These are phyloP conservation scores for Cephus runcator DNA, from an alignment of 2,888 invertebrate species.

Conservation along the genomic window DNA sequence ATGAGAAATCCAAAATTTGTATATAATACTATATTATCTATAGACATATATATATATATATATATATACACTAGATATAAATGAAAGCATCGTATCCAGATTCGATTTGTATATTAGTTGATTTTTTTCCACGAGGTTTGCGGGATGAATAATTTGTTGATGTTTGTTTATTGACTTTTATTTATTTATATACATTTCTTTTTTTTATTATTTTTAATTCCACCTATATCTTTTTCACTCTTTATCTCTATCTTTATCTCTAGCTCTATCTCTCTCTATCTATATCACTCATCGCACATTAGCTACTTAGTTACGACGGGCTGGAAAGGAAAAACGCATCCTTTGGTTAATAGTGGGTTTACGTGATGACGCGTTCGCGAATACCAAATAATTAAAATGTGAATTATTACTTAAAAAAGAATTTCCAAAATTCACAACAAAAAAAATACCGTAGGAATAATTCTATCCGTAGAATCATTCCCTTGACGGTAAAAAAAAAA, in stretches of 20 bases:
- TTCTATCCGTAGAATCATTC: not conserved
- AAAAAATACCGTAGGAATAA: not conserved
- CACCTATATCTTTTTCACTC: slow-evolving; percentile 28
- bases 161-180: slow-evolving; percentile 2
- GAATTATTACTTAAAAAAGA: not conserved
- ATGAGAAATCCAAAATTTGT: not conserved
- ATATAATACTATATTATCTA: not conserved
- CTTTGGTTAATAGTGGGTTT: not conserved
- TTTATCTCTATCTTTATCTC: slow-evolving; percentile 29
- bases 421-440: not conserved
- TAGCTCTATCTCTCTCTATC: slow-evolving; percentile 21
- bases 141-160: not conserved
- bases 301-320: slow-evolving; percentile 1
- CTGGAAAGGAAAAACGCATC: not conserved
- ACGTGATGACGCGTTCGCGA: not conserved
- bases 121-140: not conserved
- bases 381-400: not conserved
- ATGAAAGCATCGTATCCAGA: not conserved
- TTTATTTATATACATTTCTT: slow-evolving; percentile 4
- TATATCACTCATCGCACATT: slow-evolving; percentile 2
- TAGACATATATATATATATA: slow-evolving; percentile 2
- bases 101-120: slow-evolving; percentile 1
- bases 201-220: slow-evolving; percentile 25
- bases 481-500: not conserved
- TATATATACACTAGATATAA: slow-evolving; percentile 3